Conservation (phyloP, 2,113 vertebrate genomes). For the Rutilus rutilus region DNA sequence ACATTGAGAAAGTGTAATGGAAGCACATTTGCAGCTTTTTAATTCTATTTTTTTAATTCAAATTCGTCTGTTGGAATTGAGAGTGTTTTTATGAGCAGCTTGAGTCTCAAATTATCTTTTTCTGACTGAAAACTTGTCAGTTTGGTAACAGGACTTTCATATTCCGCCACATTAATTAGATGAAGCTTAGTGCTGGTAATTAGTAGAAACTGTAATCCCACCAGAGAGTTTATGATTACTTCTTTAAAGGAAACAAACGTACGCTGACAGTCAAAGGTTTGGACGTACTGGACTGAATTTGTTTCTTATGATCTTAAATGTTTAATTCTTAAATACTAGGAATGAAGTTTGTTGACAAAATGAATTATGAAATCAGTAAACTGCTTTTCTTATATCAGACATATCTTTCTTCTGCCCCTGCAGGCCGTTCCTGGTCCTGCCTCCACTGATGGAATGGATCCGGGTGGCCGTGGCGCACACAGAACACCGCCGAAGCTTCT, state of each 20-base stretch:
- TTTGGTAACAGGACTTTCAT: conserved; percentile 11
- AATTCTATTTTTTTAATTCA: not conserved
- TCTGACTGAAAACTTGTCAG: conserved; percentile 33
- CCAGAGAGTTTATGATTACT: conserved; percentile 9
- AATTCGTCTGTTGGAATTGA: not conserved
- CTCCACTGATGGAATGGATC: conserved; percentile 99
- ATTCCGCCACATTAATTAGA: conserved; percentile 32
- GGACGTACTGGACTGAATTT: not conserved
- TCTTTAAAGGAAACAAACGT: not conserved
- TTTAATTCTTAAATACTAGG: not conserved
- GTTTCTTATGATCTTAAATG: not conserved
- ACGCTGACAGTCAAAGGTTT: too few relatives aligned
- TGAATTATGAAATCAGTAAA: not conserved
- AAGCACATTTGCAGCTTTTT: not conserved
- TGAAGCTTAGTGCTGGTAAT: conserved; percentile 42
- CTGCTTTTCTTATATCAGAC: not conserved
- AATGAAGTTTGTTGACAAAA: not conserved
- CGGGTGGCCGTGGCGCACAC: conserved; percentile 94
- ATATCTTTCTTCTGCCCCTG: conserved; percentile 33
- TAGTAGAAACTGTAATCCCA: conserved; percentile 38
- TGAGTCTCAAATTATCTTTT: not conserved
- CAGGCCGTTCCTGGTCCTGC: conserved; percentile 96
- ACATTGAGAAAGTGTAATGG: not conserved
- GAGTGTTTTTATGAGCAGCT: conserved; percentile 11
- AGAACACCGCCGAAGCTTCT: conserved; percentile 93